These are phyloP conservation scores for Leptinotarsa texana DNA, from an alignment of 1,140 invertebrate species.

Conservation along the genomic window DNA sequence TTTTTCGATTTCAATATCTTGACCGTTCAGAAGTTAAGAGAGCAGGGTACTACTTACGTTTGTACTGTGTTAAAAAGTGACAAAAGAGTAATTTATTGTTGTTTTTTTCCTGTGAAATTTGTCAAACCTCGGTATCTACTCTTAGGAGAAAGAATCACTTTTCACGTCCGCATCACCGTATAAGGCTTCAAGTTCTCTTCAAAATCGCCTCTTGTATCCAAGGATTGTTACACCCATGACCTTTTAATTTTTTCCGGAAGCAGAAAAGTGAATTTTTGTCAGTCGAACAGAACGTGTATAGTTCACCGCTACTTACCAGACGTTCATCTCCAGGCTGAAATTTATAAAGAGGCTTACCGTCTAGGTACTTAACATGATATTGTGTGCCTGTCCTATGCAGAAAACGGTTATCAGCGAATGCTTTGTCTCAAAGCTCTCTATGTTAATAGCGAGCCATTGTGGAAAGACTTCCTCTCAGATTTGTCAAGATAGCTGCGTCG, in stretches of 20 bases:
- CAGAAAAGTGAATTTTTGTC: not conserved
- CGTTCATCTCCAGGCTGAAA: not conserved
- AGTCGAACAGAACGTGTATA: not conserved
- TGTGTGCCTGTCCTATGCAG: conserved; percentile 43
- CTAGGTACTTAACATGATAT: conserved; percentile 43
- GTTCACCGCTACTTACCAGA: not conserved
- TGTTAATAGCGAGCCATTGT: conserved; percentile 44
- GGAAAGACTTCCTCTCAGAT: conserved; percentile 28
- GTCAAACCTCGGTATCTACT: too few species aligned
- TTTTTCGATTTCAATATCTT: too few species aligned
- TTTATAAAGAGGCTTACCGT: conserved; percentile 42
- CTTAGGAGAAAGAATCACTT: too few species aligned
- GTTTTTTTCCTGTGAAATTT: too few species aligned
- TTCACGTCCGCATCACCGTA: too few species aligned
- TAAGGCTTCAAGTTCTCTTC: too few species aligned
- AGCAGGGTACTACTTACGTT: too few species aligned
- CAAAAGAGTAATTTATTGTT: too few species aligned
- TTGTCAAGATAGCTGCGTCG: conserved; percentile 26
- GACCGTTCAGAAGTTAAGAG: too few species aligned
- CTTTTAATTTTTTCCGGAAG: not conserved
- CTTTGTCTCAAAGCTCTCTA: conserved; percentile 46
- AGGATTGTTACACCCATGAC: not conserved
- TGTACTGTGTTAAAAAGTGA: too few species aligned
- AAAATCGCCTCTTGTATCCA: too few species aligned
- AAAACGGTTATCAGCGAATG: conserved; percentile 34